Evolutionary conservation across 2,113 vertebrate species (phyloP).

Genomic region (Silurus meridionalis): DNA sequence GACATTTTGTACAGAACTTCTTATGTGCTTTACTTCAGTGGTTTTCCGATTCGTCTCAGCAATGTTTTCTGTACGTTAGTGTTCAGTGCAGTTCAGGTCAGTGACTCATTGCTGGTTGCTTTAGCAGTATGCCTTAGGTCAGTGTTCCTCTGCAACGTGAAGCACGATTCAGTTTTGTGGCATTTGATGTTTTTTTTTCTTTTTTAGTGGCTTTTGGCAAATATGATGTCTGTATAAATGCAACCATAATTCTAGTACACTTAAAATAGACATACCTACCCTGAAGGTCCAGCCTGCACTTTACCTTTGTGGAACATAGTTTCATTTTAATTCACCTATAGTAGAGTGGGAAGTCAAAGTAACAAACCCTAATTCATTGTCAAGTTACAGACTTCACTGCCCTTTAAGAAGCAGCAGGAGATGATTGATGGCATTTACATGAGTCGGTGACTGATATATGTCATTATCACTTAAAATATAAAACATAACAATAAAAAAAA

Average conservation of each 20-base stretch:
- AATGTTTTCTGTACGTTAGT: neutral
- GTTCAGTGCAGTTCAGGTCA: conserved; percentile 16
- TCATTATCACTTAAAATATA: neutral
- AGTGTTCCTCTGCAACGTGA: neutral
- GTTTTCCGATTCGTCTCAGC: neutral
- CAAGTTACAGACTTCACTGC: neutral
- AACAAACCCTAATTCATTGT: neutral
- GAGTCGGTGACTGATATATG: conserved; percentile 17
- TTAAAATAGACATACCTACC: neutral
- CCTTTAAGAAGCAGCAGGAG: neutral
- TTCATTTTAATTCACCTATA: neutral
- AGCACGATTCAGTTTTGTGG: neutral
- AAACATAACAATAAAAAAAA: no score
- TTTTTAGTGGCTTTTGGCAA: conserved; percentile 1
- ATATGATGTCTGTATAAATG: neutral
- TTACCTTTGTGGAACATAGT: neutral
- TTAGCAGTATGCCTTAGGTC: neutral
- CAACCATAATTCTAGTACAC: neutral
- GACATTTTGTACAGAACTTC: neutral
- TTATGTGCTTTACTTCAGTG: neutral
- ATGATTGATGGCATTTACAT: conserved; percentile 14
- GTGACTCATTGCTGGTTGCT: conserved; percentile 22
- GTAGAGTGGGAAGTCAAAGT: neutral
- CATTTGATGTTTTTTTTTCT: conserved; percentile 4
- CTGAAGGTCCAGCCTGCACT: conserved; percentile 2